phyloP scores from a whole-genome alignment of 2,888 invertebrate species.

The Cosmorhoe ocellata region DNA sequence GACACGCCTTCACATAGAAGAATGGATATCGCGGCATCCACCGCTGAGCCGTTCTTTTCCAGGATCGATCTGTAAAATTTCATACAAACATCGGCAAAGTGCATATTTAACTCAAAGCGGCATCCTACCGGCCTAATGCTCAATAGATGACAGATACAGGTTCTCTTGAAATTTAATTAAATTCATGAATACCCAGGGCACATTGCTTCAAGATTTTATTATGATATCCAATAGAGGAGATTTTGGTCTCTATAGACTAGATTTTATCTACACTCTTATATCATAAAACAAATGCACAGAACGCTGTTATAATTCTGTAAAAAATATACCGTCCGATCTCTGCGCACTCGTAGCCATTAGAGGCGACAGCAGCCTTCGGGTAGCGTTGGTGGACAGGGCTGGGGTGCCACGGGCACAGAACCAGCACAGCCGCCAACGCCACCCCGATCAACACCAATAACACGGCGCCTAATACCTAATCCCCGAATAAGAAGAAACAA shows the following conservation, averaged over 20 bases:
- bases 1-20: slow-evolving; percentile 93
- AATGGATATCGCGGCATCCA: slow-evolving; percentile 93
- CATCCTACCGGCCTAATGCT: no score
- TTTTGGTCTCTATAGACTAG: no score
- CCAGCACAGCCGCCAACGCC: slow-evolving; percentile 72
- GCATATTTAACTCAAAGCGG: no score
- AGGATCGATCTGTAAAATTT: slow-evolving; percentile 83
- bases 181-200: no score
- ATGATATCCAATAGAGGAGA: no score
- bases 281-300: no score
- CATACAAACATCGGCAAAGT: no score
- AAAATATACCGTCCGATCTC: slow-evolving; percentile 83
- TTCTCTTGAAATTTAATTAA: no score
- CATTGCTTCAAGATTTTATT: no score
- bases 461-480: slow-evolving; percentile 60
- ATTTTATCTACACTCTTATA: no score
- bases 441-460: slow-evolving; percentile 65
- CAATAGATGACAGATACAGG: no score
- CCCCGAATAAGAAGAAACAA: slow-evolving; percentile 44
- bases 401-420: slow-evolving; percentile 67
- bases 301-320: no score
- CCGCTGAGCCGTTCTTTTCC: slow-evolving; percentile 87
- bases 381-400: slow-evolving; percentile 60
- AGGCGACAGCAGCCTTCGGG: slow-evolving; percentile 84
- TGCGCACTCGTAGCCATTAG: slow-evolving; percentile 89